These are phyloP conservation scores for Chymomyza procnemis DNA, from an alignment of 2,888 invertebrate species.

Conservation along the genomic window DNA sequence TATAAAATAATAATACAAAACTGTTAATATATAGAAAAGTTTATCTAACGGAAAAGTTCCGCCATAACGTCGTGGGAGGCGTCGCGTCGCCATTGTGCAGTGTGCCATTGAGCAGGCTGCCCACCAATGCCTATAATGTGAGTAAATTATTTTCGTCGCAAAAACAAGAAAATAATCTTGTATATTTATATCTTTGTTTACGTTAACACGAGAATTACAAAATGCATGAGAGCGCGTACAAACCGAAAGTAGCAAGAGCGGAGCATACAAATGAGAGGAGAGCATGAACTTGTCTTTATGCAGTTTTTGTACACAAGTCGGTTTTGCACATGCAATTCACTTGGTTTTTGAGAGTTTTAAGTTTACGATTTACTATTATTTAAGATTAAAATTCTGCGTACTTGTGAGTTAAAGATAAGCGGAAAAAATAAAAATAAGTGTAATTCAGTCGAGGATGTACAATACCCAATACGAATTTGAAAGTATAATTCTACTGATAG, in stretches of 20 bases:
- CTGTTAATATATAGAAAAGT: conserved; percentile 30
- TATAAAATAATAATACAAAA: conserved; percentile 23
- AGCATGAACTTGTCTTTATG: neutral
- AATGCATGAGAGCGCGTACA: conserved; percentile 39
- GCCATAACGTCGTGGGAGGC: conserved; percentile 49
- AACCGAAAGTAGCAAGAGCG: neutral
- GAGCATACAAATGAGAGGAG: neutral
- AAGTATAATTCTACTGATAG: too few species aligned
- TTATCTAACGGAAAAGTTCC: conserved; percentile 48
- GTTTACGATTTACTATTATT: too few species aligned
- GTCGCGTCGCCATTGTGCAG: conserved; percentile 5
- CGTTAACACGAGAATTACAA: conserved; percentile 4
- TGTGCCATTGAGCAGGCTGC: neutral
- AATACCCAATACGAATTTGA: too few species aligned
- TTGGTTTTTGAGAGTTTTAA: neutral
- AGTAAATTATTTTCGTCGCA: neutral
- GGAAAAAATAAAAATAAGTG: too few species aligned
- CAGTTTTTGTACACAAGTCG: neutral
- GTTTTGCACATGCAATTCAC: neutral
- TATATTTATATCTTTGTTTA: neutral
- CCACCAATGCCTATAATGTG: neutral
- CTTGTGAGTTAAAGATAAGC: too few species aligned
- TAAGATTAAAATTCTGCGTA: too few species aligned
- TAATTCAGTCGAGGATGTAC: too few species aligned
- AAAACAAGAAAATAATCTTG: neutral